Conservation (phyloP, 2,113 vertebrate species). For the Oryzias curvinotus region DNA sequence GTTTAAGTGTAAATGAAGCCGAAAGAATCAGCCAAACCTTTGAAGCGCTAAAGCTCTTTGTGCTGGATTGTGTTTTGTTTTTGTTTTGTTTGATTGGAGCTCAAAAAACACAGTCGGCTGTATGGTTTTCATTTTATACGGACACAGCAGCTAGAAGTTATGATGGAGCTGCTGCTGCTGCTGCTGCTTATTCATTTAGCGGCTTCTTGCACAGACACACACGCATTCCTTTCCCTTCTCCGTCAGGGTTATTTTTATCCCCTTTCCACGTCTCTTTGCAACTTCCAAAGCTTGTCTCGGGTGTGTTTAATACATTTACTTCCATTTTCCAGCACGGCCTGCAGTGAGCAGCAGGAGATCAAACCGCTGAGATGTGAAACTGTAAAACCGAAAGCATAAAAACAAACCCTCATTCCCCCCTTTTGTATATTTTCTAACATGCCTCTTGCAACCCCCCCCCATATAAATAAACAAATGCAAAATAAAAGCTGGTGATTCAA, state of each 20-base stretch:
- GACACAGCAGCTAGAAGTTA: conserved; percentile 48
- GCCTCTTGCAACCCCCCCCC: conserved; percentile 17
- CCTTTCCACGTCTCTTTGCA: conserved; percentile 31
- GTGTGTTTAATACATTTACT: conserved; percentile 20
- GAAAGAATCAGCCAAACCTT: too few relatives aligned
- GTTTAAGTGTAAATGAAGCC: too few relatives aligned
- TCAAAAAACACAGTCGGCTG: background rate
- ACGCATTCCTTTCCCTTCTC: conserved; percentile 38
- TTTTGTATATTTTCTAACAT: too few relatives aligned
- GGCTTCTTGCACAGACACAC: conserved; percentile 17
- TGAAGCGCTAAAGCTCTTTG: conserved; percentile 9
- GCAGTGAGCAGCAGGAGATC: background rate
- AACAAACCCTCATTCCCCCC: background rate
- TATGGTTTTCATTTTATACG: conserved; percentile 47
- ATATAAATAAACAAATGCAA: conserved; percentile 47
- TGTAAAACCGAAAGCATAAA: background rate
- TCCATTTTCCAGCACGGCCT: conserved; percentile 23
- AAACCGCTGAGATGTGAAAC: background rate
- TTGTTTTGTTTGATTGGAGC: conserved; percentile 11
- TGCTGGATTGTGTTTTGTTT: conserved; percentile 22
- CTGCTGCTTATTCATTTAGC: conserved; percentile 62
- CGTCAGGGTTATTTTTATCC: conserved; percentile 46
- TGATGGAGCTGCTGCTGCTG: conserved; percentile 41
- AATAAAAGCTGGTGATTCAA: conserved; percentile 6
- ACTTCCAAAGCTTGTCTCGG: conserved; percentile 22